Evolutionary conservation across 2,113 vertebrate species (phyloP).

Genomic region (Anoplopoma fimbria): DNA sequence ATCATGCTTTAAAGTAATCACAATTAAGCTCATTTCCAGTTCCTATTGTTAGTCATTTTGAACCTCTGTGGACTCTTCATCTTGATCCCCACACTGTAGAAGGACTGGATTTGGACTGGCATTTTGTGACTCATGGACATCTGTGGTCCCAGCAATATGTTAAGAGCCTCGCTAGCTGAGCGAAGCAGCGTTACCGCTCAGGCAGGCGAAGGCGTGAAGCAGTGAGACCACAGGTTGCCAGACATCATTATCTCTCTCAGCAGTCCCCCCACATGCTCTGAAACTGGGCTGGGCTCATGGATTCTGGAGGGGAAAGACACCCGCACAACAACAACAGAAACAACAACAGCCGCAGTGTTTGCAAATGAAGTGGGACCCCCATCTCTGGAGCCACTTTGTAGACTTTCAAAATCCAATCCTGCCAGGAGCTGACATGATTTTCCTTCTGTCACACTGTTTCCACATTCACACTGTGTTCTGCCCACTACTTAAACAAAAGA

Average conservation of each 20-base stretch:
- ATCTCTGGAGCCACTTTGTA: conserved; percentile 37
- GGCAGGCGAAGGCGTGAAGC: conserved; percentile 46
- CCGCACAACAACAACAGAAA: conserved; percentile 43
- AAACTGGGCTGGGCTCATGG: conserved; percentile 43
- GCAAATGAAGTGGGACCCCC: conserved; percentile 39
- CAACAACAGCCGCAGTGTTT: conserved; percentile 40
- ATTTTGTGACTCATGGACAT: conserved; percentile 44
- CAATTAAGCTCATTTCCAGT: background rate
- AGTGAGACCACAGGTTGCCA: conserved; percentile 63
- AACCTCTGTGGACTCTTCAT: background rate
- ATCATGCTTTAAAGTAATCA: background rate
- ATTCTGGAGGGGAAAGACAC: conserved; percentile 39
- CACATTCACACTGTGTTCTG: too few species aligned
- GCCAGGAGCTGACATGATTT: conserved; percentile 39
- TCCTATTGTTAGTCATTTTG: background rate
- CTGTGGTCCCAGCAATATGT: conserved; percentile 38
- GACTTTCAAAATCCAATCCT: conserved; percentile 37
- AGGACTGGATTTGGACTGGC: conserved; percentile 1
- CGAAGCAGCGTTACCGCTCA: background rate
- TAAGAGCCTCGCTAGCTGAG: conserved; percentile 21
- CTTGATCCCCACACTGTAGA: background rate
- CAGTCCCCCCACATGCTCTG: conserved; percentile 46
- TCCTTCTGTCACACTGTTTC: conserved; percentile 30
- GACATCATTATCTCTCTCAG: conserved; percentile 75
- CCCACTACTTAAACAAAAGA: conserved; percentile 38